These are phyloP conservation scores for Bubo scandiacus DNA, from an alignment of 2,113 vertebrate species.

Conservation along the genomic window DNA sequence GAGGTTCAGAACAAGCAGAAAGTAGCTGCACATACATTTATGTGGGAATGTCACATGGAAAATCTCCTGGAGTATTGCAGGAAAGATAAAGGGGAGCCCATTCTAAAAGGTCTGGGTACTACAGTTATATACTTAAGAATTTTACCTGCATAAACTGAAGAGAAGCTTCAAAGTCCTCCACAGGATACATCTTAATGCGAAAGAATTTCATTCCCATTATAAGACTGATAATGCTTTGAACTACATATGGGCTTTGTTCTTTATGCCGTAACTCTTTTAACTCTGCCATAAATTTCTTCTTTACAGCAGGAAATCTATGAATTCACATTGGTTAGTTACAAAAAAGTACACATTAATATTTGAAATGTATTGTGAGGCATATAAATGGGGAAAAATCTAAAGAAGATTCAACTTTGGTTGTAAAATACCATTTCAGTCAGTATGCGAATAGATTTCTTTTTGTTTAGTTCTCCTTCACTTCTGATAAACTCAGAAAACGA, in stretches of 20 bases:
- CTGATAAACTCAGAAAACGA: not conserved
- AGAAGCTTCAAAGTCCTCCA: constrained; percentile 98
- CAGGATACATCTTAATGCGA: constrained; percentile 98
- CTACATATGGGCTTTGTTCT: constrained; percentile 90
- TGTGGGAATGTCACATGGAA: not conserved
- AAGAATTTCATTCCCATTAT: constrained; percentile 99
- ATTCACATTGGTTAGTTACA: constrained; percentile 19
- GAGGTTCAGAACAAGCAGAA: not conserved
- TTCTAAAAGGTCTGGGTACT: not conserved
- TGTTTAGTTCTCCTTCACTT: not conserved
- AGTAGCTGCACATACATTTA: not conserved
- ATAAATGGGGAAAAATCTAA: not conserved
- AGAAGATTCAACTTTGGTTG: not conserved
- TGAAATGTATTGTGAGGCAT: not conserved
- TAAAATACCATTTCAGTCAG: not conserved
- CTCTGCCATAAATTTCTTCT: constrained; percentile 97
- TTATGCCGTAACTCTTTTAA: constrained; percentile 95
- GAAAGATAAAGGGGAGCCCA: not conserved
- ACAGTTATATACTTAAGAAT: not conserved
- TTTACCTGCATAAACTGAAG: constrained; percentile 99
- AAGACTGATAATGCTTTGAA: constrained; percentile 97
- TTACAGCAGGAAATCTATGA: constrained; percentile 92
- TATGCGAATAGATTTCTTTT: not conserved
- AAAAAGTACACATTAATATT: not conserved
- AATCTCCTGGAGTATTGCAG: not conserved